Evolutionary conservation across 2,113 vertebrate genomes (phyloP).

Genomic region (Myodes glareolus): DNA sequence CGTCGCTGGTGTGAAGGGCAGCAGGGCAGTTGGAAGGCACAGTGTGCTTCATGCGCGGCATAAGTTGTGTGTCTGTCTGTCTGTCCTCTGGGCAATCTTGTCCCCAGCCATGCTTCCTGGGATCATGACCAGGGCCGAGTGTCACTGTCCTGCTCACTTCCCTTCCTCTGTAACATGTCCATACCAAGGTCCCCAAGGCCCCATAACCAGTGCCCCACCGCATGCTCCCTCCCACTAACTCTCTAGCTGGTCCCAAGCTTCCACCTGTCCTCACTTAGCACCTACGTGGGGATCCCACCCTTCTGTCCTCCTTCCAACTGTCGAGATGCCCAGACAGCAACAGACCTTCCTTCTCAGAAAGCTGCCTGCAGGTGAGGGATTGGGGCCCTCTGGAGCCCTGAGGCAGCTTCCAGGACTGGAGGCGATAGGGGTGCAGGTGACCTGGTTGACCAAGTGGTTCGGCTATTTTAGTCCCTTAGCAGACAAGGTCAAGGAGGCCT

Average conservation of each 20-base stretch:
- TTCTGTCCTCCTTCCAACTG: neutral
- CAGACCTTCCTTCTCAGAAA: neutral
- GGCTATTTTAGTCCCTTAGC: neutral
- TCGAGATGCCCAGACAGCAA: neutral
- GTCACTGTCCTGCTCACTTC: neutral
- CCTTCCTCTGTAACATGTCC: neutral
- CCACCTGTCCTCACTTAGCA: neutral
- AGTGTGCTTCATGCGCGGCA: accelerated
- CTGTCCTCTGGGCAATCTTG: no score
- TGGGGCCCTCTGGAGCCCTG: neutral
- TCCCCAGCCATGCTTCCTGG: neutral
- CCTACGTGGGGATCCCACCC: neutral
- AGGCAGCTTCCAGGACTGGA: neutral
- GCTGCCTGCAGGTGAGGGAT: neutral
- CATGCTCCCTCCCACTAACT: neutral
- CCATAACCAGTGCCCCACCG: neutral
- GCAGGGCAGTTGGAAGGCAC: neutral
- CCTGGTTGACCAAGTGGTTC: neutral
- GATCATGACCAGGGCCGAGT: neutral
- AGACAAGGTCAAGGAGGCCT: neutral
- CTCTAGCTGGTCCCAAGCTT: neutral
- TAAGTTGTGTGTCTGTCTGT: neutral
- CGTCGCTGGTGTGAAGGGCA: neutral
- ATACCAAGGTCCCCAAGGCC: neutral
- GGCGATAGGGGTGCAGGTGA: neutral